Conservation (phyloP, 2,888 invertebrate species). For the Aphidius colemani region DNA sequence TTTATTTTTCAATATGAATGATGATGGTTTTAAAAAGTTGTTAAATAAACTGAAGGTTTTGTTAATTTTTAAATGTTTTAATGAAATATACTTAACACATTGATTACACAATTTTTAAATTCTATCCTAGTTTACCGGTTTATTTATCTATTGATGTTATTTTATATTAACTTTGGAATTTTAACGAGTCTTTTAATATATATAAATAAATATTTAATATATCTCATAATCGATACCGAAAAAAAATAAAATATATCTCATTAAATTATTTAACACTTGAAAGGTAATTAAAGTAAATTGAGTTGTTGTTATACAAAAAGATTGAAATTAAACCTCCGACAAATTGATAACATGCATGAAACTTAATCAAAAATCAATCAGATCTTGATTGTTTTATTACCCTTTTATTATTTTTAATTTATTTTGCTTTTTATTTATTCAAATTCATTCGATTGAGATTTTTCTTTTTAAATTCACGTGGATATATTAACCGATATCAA, state of each 20-base stretch:
- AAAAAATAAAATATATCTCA: not conserved
- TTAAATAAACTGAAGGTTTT: conserved; percentile 1
- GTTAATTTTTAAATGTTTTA: not conserved
- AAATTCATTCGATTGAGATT: too few relatives aligned
- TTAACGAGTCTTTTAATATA: conserved; percentile 5
- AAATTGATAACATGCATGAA: not conserved
- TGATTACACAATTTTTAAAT: not conserved
- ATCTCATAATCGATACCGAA: not conserved
- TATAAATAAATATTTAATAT: not conserved
- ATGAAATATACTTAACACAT: not conserved
- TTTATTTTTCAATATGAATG: not conserved
- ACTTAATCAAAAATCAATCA: not conserved
- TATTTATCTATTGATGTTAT: conserved; percentile 1
- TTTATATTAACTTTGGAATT: conserved; percentile 5
- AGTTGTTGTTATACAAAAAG: not conserved
- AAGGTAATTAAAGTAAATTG: not conserved
- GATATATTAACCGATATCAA: too few relatives aligned
- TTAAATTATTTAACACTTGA: too few relatives aligned
- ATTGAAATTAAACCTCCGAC: not conserved
- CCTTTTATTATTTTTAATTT: conserved; percentile 4
- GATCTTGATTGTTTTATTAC: conserved; percentile 9
- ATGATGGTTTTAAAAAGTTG: not conserved
- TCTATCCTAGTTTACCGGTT: not conserved
- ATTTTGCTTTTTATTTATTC: too few relatives aligned
- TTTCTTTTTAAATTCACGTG: too few relatives aligned